Conservation (phyloP, 2,888 invertebrate genomes). For the Petrolisthes manimaculis region DNA sequence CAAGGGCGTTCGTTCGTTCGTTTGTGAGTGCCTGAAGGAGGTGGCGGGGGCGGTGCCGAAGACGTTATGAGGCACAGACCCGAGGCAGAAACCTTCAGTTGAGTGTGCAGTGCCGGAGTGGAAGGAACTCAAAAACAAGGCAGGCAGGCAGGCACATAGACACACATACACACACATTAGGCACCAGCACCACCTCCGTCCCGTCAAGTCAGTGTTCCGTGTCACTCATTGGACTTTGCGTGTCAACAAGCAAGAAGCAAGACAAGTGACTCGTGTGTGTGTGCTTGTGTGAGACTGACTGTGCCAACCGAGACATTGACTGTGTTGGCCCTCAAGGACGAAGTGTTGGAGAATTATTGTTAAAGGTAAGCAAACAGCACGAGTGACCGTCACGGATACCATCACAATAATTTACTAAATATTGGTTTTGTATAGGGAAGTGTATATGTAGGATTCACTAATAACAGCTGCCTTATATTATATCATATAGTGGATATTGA, state of each 20-base stretch:
- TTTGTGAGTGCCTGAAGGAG: constrained; percentile 46
- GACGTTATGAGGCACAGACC: constrained; percentile 56
- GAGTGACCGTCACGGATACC: no score
- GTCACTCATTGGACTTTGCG: constrained; percentile 25
- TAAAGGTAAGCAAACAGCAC: constrained; percentile 35
- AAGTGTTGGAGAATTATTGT: no score
- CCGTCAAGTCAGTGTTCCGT: not conserved
- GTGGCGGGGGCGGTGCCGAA: constrained; percentile 31
- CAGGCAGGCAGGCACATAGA: constrained; percentile 40
- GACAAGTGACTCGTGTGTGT: constrained; percentile 47
- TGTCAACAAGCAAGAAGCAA: constrained; percentile 8
- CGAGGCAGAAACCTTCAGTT: constrained; percentile 36
- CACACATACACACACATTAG: not conserved
- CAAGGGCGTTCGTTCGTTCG: constrained; percentile 34
- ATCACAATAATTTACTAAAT: no score
- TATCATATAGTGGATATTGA: no score
- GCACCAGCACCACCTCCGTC: not conserved
- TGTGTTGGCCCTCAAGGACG: no score
- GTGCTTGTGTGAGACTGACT: constrained; percentile 17
- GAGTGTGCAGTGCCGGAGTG: constrained; percentile 59
- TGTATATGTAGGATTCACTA: no score
- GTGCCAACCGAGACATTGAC: constrained; percentile 35
- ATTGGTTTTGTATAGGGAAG: no score
- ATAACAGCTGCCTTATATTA: no score
- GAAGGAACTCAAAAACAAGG: constrained; percentile 34